These are phyloP conservation scores for Mustela lutreola DNA, from an alignment of 2,113 vertebrate genomes.

Conservation along the genomic window DNA sequence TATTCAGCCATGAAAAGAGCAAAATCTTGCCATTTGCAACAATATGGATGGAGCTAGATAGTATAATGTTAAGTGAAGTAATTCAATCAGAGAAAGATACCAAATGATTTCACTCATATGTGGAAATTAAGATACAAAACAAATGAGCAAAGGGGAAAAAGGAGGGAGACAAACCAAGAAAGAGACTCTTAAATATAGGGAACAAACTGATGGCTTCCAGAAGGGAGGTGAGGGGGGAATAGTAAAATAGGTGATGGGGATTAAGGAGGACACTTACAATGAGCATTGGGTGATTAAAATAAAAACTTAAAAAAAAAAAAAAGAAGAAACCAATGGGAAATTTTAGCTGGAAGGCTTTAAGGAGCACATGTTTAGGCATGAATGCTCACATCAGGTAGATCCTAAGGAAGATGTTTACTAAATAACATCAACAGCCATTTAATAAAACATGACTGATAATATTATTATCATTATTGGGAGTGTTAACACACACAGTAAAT, in stretches of 20 bases:
- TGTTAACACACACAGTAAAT: conserved; percentile 8
- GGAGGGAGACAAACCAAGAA: not conserved
- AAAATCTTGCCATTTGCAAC: too few relatives aligned
- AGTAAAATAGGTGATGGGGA: not conserved
- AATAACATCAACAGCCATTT: not conserved
- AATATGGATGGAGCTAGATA: too few relatives aligned
- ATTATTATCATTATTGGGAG: not conserved
- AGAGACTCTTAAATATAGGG: not conserved
- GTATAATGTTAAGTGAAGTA: not conserved
- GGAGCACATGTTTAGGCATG: not conserved
- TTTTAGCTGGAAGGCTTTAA: not conserved
- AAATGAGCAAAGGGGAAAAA: not conserved
- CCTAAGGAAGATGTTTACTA: not conserved
- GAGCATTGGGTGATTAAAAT: not conserved
- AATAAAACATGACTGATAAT: conserved; percentile 15
- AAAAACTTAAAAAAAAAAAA: not conserved
- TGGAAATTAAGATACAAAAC: not conserved
- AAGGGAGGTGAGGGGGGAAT: not conserved
- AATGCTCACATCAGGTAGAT: not conserved
- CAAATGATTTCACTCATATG: not conserved
- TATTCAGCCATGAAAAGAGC: too few relatives aligned
- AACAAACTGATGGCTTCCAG: not conserved
- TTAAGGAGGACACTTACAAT: not conserved
- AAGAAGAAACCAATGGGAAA: not conserved
- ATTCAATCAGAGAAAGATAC: not conserved